Evolutionary conservation across 2,888 invertebrate species (phyloP).

Genomic region (Glaucopsyche alexis): DNA sequence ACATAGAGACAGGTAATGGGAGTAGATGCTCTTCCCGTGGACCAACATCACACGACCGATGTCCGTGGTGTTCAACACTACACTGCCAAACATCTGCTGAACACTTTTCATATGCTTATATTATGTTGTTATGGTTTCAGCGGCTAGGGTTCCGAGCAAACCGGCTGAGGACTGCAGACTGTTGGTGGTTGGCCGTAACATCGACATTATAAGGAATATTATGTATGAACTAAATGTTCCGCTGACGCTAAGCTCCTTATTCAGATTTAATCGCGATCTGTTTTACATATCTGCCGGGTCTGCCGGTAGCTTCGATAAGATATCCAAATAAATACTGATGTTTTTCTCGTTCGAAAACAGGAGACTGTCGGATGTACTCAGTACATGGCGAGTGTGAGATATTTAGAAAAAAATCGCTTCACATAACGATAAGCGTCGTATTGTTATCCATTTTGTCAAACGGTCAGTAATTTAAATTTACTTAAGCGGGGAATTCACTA

Average conservation of each 20-base stretch:
- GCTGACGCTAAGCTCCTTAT: not conserved
- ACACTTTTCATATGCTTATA: not conserved
- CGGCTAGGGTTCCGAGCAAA: not conserved
- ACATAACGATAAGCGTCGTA: too few relatives aligned
- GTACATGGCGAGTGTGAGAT: too few relatives aligned
- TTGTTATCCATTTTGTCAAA: too few relatives aligned
- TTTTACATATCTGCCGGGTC: too few relatives aligned
- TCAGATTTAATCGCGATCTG: slow-evolving; percentile 13
- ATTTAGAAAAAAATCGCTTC: too few relatives aligned
- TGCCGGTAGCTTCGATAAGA: not conserved
- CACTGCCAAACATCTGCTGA: not conserved
- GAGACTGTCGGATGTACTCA: too few relatives aligned
- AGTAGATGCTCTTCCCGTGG: not conserved
- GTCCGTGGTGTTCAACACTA: not conserved
- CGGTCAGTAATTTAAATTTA: too few relatives aligned
- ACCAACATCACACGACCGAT: slow-evolving; percentile 4
- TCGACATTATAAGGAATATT: not conserved
- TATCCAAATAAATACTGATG: not conserved
- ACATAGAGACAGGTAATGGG: not conserved
- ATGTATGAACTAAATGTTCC: not conserved
- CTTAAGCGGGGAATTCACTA: too few relatives aligned
- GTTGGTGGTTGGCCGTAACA: not conserved
- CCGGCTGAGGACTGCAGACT: not conserved
- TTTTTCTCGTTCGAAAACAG: not conserved
- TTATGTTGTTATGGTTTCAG: not conserved